Evolutionary conservation across 1,140 invertebrate genomes (phyloP).

Genomic region (Polypedilum vanderplanki): DNA sequence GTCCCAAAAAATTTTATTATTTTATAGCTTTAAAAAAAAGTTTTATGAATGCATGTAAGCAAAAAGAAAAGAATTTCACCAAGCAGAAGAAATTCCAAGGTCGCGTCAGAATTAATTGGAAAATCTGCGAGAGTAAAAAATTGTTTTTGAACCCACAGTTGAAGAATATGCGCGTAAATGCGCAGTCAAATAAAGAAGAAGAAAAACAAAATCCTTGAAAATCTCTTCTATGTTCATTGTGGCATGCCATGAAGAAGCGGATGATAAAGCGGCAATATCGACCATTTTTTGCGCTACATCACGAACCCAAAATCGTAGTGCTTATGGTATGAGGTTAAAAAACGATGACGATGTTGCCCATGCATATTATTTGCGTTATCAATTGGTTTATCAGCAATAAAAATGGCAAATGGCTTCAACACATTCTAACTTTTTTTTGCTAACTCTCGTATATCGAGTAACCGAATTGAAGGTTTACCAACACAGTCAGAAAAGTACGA

Average conservation of each 20-base stretch:
- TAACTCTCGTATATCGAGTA: not conserved
- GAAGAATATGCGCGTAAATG: not conserved
- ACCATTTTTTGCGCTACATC: not conserved
- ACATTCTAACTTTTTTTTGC: not conserved
- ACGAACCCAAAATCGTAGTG: not conserved
- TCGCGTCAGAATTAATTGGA: constrained; percentile 17
- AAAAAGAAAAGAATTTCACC: not conserved
- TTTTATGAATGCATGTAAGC: not conserved
- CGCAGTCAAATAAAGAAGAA: not conserved
- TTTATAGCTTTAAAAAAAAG: not conserved
- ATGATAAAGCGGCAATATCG: not conserved
- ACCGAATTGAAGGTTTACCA: not conserved
- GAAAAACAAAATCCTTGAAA: not conserved
- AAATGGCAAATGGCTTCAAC: constrained; percentile 1
- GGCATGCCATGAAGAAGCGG: not conserved
- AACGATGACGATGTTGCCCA: not conserved
- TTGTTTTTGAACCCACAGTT: not conserved
- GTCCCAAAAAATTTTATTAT: constrained; percentile 6
- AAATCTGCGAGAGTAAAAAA: not conserved
- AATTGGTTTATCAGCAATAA: constrained; percentile 19
- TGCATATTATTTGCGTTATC: not conserved
- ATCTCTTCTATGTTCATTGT: not conserved
- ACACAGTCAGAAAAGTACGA: not conserved
- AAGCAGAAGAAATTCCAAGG: constrained; percentile 3
- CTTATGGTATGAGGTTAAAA: not conserved